These are phyloP conservation scores for Hydrochoerus hydrochaeris DNA, from an alignment of 2,113 vertebrate genomes.

Conservation along the genomic window DNA sequence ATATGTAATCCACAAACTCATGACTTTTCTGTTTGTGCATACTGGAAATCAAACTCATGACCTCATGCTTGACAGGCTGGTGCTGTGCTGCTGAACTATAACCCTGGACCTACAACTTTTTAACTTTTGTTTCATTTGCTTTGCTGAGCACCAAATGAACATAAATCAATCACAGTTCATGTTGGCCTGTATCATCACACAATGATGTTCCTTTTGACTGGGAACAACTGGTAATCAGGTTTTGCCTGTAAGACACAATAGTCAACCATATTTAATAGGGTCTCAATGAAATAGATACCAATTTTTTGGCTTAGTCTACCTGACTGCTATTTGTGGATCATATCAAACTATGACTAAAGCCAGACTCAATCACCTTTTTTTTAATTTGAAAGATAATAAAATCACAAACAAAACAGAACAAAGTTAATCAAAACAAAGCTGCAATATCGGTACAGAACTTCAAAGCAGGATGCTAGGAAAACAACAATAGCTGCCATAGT, in stretches of 20 bases:
- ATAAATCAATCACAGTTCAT: neutral
- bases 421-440: too few species aligned
- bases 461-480: too few species aligned
- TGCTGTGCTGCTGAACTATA: too few species aligned
- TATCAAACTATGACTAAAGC: neutral
- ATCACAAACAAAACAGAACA: too few species aligned
- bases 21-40: too few species aligned
- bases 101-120: neutral
- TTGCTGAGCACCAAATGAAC: neutral
- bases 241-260: neutral
- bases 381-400: too few species aligned
- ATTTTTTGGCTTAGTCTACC: neutral
- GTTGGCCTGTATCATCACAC: neutral
- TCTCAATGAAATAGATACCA: neutral
- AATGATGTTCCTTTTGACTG: neutral
- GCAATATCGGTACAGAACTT: too few species aligned
- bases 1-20: neutral
- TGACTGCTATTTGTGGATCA: slow-evolving; percentile 15
- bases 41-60: too few species aligned
- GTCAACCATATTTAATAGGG: neutral
- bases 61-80: too few species aligned
- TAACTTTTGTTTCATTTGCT: neutral
- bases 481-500: too few species aligned
- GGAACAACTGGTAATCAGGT: neutral
- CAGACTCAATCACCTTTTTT: neutral